Percentiles rank a stretch among this genome's conserved stretches.
These are phyloP conservation scores for Clarias magur DNA, from an alignment of 2,113 vertebrate genomes.

Conservation along the genomic window DNA sequence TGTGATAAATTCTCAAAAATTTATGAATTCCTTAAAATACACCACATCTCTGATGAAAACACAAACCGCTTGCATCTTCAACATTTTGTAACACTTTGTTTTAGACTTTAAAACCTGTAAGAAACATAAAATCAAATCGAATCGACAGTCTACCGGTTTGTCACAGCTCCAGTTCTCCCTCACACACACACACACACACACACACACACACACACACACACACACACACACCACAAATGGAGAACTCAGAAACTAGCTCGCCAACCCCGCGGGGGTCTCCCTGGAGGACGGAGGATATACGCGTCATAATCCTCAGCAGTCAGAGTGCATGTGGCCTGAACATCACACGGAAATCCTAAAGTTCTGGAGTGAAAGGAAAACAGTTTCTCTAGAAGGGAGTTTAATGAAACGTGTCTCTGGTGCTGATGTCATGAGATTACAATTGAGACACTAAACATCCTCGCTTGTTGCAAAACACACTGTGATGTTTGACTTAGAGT, in stretches of 20 bases:
- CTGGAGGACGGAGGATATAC: not conserved
- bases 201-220: not conserved
- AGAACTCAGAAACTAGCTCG: not conserved
- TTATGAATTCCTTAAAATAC: too few species aligned
- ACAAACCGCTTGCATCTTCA: too few species aligned
- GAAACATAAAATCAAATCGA: too few species aligned
- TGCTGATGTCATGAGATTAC: constrained; percentile 3
- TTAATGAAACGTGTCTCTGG: not conserved
- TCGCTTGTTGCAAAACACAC: not conserved
- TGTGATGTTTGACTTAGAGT: not conserved
- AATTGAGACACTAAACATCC: not conserved
- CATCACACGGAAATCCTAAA: not conserved
- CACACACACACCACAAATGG: not conserved
- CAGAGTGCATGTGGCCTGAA: not conserved
- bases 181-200: not conserved
- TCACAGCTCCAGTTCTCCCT: too few species aligned
- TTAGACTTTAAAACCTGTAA: too few species aligned
- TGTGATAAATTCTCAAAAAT: too few species aligned
- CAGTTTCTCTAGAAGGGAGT: not conserved
- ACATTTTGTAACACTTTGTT: too few species aligned
- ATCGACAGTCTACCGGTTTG: too few species aligned
- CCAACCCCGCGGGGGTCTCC: not conserved
- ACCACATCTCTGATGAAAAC: too few species aligned
- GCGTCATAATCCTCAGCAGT: not conserved
- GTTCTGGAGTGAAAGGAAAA: not conserved